Evolutionary conservation across 1,140 invertebrate genomes (phyloP).

Genomic region (Ladona fulva): DNA sequence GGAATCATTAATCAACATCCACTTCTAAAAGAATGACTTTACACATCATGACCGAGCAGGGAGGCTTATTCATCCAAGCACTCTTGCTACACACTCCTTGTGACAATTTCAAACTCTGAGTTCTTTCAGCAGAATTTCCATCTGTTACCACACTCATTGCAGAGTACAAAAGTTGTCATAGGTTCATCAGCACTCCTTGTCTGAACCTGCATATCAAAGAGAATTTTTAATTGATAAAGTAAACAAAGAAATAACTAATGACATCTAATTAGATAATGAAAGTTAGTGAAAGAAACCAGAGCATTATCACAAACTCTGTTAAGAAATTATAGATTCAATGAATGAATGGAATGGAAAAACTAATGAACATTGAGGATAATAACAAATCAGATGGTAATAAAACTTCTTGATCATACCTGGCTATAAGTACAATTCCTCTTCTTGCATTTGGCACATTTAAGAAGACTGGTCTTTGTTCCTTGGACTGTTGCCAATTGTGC

Average conservation of each 20-base stretch:
- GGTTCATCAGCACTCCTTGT: conserved; percentile 98
- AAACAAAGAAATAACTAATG: no score
- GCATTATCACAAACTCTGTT: no score
- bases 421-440: conserved; percentile 94
- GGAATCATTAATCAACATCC: not conserved
- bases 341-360: no score
- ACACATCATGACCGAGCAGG: not conserved
- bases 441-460: conserved; percentile 95
- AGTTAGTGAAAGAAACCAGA: no score
- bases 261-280: no score
- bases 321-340: no score
- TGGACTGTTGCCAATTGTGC: conserved; percentile 85
- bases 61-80: not conserved
- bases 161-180: conserved; percentile 98
- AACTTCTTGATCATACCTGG: conserved; percentile 37
- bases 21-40: not conserved
- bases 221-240: no score
- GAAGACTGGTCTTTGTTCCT: conserved; percentile 88
- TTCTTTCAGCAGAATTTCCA: conserved; percentile 89
- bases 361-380: no score
- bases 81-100: not conserved
- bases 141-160: conserved; percentile 94
- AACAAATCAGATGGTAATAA: not conserved
- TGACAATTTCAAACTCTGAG: not conserved
- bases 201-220: conserved; percentile 60